phyloP scores from a whole-genome alignment of 2,113 vertebrate species.

The Fregetta grallaria region DNA sequence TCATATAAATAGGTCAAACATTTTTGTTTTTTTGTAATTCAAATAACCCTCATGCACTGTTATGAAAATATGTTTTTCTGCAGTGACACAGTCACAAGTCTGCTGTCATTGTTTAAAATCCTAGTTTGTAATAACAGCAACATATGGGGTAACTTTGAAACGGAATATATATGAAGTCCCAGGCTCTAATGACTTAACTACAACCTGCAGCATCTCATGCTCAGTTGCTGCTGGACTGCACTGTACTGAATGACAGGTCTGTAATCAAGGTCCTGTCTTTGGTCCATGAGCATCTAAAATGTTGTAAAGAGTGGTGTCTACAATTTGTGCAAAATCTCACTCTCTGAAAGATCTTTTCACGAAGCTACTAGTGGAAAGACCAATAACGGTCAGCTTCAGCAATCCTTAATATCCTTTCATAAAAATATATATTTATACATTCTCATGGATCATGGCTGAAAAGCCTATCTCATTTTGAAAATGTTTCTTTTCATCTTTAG shows the following conservation, averaged over 20 bases:
- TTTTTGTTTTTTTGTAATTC: neutral
- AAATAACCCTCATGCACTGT: neutral
- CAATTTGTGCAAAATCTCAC: neutral
- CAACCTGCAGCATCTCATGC: neutral
- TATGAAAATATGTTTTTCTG: neutral
- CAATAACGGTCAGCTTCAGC: neutral
- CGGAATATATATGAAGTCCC: neutral
- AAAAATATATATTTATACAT: neutral
- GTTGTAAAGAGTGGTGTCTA: neutral
- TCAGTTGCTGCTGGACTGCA: neutral
- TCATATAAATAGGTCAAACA: neutral
- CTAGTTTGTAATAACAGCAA: neutral
- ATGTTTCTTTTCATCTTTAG: neutral
- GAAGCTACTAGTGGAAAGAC: neutral
- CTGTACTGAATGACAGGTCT: neutral
- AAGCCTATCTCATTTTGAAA: neutral
- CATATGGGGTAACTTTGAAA: neutral
- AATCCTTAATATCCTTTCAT: neutral
- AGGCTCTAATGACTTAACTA: neutral
- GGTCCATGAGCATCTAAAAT: neutral
- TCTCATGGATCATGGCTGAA: neutral
- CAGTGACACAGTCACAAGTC: neutral
- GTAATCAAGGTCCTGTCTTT: neutral
- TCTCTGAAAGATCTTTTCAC: neutral
- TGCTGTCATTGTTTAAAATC: neutral